Evolutionary conservation across 2,797 vertebrate genomes (phyloP).

Genomic region (Hephaestus fuliginosus): DNA sequence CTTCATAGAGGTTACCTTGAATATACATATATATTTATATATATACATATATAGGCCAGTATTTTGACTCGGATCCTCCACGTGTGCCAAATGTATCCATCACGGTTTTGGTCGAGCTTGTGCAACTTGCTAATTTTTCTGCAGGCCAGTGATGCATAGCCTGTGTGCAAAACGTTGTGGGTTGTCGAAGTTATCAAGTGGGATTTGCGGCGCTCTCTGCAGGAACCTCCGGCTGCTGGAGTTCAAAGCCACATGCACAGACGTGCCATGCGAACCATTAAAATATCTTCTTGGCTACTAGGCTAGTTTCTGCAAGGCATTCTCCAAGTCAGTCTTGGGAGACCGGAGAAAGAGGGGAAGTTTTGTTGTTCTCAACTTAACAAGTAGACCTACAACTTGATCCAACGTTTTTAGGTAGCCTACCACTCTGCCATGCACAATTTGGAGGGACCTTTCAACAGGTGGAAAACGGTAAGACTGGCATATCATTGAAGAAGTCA

Average conservation of each 20-base stretch:
- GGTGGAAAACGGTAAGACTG: constrained; percentile 88
- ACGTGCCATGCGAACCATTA: constrained; percentile 96
- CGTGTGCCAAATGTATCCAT: constrained; percentile 57
- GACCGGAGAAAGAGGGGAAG: constrained; percentile 78
- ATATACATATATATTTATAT: background rate
- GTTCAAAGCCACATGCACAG: constrained; percentile 98
- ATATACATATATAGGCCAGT: constrained; percentile 25
- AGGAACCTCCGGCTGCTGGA: constrained; percentile 95
- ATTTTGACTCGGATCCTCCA: constrained; percentile 55
- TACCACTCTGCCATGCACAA: constrained; percentile 53
- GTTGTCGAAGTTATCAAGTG: constrained; percentile 98
- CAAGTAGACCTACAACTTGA: constrained; percentile 58
- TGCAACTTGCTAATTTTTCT: constrained; percentile 60
- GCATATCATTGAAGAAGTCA: constrained; percentile 43
- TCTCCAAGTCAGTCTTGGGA: constrained; percentile 89
- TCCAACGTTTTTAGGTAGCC: constrained; percentile 49
- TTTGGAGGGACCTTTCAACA: constrained; percentile 89
- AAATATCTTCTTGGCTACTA: constrained; percentile 95
- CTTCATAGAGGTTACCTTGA: constrained; percentile 48
- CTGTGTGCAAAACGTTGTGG: constrained; percentile 91
- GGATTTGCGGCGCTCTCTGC: constrained; percentile 98
- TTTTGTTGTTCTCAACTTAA: constrained; percentile 70
- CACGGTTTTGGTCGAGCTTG: constrained; percentile 47
- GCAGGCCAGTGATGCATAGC: constrained; percentile 84
- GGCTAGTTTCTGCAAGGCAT: constrained; percentile 90